Evolutionary conservation across 92 coral and sea anemone genomes (phyloP).

Genomic region (Palythoa grandis): DNA sequence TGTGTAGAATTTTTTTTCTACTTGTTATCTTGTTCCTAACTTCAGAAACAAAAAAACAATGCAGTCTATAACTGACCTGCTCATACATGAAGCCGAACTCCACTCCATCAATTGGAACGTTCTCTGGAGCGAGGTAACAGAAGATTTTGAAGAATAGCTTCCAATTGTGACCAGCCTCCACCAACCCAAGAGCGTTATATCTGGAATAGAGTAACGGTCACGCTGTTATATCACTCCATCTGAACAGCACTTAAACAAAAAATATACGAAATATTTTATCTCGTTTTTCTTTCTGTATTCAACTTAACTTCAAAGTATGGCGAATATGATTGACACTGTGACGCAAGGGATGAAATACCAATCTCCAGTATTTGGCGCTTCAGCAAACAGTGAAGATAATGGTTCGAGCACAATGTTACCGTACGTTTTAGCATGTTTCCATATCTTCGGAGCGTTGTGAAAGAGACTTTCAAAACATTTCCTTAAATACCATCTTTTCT

Average conservation of each 20-base stretch:
- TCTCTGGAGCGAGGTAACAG: slow-evolving; percentile 92
- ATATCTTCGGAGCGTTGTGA: too few relatives aligned
- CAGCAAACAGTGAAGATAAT: too few relatives aligned
- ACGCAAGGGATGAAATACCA: too few relatives aligned
- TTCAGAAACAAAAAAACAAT: not conserved
- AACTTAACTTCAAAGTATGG: too few relatives aligned
- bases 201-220: slow-evolving; percentile 39
- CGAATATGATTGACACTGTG: too few relatives aligned
- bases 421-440: too few relatives aligned
- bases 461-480: too few relatives aligned
- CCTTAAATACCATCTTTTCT: too few relatives aligned
- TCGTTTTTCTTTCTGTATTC: too few relatives aligned
- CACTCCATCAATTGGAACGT: slow-evolving; percentile 78
- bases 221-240: not conserved
- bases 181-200: slow-evolving; percentile 90
- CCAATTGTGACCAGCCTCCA: slow-evolving; percentile 88
- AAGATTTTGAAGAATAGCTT: slow-evolving; percentile 94
- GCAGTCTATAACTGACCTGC: slow-evolving; percentile 66
- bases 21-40: not conserved
- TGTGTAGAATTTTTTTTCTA: not conserved
- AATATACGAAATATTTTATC: too few relatives aligned
- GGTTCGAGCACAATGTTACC: too few relatives aligned
- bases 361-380: too few relatives aligned
- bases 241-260: not conserved
- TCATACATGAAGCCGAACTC: slow-evolving; percentile 95